A percentile compares a stretch with the other conserved stretches of the same genome.
phyloP scores from a whole-genome alignment of 1,140 invertebrate genomes.

The Bombyx mori region ASM3026992v2 NC_085112.1:6680501-6681000 shows the following conservation, averaged over 20 bases:
- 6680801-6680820: slow-evolving; percentile 54
- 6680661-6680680: slow-evolving; percentile 13
- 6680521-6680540: too few species aligned
- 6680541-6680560: too few species aligned
- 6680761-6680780: slow-evolving; percentile 51
- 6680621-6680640: background rate
- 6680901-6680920: too few species aligned
- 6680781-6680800: slow-evolving; percentile 53
- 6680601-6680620: background rate
- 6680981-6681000: too few species aligned
- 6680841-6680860: slow-evolving; percentile 53
- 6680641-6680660: background rate
- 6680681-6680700: slow-evolving; percentile 8
- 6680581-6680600: too few species aligned
- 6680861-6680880: slow-evolving; percentile 50
- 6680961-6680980: too few species aligned
- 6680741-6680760: slow-evolving; percentile 69
- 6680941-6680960: too few species aligned
- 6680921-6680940: too few species aligned
- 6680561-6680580: too few species aligned
- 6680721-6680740: slow-evolving; percentile 60
- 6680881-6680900: slow-evolving; percentile 41
- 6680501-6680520: too few species aligned
- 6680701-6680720: slow-evolving; percentile 65
- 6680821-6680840: slow-evolving; percentile 61